Conservation (phyloP, 1,140 invertebrate genomes). For the Tribolium madens region DNA sequence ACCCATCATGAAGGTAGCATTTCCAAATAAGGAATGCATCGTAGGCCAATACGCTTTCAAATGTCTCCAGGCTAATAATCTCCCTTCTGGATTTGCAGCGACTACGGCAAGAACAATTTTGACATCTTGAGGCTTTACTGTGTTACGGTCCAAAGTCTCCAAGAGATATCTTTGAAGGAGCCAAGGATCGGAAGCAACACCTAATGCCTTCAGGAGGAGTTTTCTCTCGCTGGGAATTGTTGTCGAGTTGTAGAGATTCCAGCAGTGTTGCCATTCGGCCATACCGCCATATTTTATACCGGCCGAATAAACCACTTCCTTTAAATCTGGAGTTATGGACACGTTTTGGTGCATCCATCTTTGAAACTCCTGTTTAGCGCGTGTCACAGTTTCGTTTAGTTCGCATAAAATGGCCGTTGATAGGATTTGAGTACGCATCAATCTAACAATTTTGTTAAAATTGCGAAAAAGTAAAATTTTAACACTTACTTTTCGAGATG, state of each 20-base stretch:
- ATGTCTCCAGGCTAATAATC: constrained; percentile 82
- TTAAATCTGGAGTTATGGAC: constrained; percentile 76
- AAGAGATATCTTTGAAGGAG: constrained; percentile 78
- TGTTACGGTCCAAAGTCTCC: constrained; percentile 71
- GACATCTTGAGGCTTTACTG: constrained; percentile 79
- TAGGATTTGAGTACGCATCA: constrained; percentile 61
- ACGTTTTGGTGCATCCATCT: constrained; percentile 74
- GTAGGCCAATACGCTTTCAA: constrained; percentile 79
- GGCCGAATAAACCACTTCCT: constrained; percentile 80
- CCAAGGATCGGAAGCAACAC: constrained; percentile 78
- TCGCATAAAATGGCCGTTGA: constrained; percentile 73
- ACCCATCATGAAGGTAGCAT: constrained; percentile 77
- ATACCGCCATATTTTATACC: constrained; percentile 79
- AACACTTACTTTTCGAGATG: constrained; percentile 74
- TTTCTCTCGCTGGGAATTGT: constrained; percentile 76
- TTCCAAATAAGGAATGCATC: constrained; percentile 75
- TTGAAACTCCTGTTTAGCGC: constrained; percentile 74
- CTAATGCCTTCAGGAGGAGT: constrained; percentile 78
- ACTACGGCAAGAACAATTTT: constrained; percentile 77
- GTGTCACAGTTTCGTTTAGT: constrained; percentile 73
- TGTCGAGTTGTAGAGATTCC: constrained; percentile 77
- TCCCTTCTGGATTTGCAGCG: constrained; percentile 78
- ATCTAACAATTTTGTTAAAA: constrained; percentile 52
- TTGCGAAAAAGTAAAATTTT: neutral
- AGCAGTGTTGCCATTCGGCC: constrained; percentile 82